Evolutionary conservation across 2,113 vertebrate genomes (phyloP).

Genomic region (Amblyornis subalaris): DNA sequence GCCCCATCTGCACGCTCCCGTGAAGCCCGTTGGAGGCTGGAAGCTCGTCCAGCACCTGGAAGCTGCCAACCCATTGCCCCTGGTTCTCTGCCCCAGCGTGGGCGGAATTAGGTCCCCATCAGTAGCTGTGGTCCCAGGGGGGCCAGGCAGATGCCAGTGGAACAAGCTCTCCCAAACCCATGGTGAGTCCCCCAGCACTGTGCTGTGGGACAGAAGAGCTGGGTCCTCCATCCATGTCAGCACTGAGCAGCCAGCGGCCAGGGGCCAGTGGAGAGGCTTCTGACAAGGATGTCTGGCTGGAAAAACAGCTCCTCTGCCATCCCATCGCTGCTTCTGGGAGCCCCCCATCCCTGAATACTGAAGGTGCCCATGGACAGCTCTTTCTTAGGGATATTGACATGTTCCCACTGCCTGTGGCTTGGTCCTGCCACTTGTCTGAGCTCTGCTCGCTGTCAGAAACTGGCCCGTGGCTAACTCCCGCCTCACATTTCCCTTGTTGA

Average conservation of each 20-base stretch:
- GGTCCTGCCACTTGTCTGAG: accelerated
- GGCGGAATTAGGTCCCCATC: background rate
- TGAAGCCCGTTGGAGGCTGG: accelerated
- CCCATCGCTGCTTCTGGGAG: accelerated
- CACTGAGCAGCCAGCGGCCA: accelerated
- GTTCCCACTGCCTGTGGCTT: accelerated
- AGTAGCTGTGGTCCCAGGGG: background rate
- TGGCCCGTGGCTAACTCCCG: background rate
- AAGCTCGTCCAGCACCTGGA: background rate
- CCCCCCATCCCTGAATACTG: background rate
- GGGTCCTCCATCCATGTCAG: accelerated
- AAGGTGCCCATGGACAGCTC: accelerated
- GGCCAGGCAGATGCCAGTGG: accelerated
- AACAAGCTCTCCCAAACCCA: background rate
- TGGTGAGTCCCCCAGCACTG: accelerated
- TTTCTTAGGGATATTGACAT: accelerated
- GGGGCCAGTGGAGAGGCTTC: background rate
- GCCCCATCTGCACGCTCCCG: accelerated
- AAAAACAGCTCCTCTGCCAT: background rate
- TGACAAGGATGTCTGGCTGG: background rate
- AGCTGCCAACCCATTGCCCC: background rate
- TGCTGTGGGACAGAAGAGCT: background rate
- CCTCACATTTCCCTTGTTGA: background rate
- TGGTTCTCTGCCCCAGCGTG: background rate
- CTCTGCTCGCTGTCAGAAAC: accelerated